Base-by-base conservation (phyloP, 2,888 invertebrate genomes). In the Orthosia incerta region DNA sequence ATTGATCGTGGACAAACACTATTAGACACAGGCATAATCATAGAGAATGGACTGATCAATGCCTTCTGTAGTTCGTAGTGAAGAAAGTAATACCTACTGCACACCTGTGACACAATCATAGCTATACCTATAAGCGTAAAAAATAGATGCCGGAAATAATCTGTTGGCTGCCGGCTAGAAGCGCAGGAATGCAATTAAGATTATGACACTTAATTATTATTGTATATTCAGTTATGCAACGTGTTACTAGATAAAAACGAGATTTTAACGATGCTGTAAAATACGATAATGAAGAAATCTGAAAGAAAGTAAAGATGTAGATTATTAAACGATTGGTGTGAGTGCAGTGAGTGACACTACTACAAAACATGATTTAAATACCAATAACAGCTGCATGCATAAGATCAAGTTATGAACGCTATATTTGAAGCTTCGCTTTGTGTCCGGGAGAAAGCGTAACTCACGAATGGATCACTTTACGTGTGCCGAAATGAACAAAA, bases 101-200 rank as follows among this genome's bases (percentile, higher is more conserved):
- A 26, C 3, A 26, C 26, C 3, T 31, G 31, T 31, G 31, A 31
- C 31, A 5, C 31, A 7, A 31, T 31, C 31, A 31, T 39, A 39
- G 39, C 39, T 9, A 39, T 39, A 7, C 31, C 5, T 31, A 39
- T 39, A 9, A 39, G 39, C 39, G 9, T 66, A 74, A 70, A 67
- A 20, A 76, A 56, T 74, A 80, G 64, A 81, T 53, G 66, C 62
- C 69, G 50, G 78, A 66, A 74, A 56, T 66, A 20, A 80, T 65
- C 51, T 51, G 20, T 56, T 77, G 73, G 60, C 64, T 13, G 53
- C 39, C 65, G 61, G 61, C 74, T n/a, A 48, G 66, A 59, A 48
- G 66, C 50, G 45, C 56, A 51, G 55, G 50, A 80, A 80, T 81
- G 74, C 57, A 71, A 71, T 76, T 69, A 68, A 76, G 50, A 74